Base-by-base conservation (phyloP, 1,140 invertebrate genomes). In the Camponotus vicinus region DNA sequence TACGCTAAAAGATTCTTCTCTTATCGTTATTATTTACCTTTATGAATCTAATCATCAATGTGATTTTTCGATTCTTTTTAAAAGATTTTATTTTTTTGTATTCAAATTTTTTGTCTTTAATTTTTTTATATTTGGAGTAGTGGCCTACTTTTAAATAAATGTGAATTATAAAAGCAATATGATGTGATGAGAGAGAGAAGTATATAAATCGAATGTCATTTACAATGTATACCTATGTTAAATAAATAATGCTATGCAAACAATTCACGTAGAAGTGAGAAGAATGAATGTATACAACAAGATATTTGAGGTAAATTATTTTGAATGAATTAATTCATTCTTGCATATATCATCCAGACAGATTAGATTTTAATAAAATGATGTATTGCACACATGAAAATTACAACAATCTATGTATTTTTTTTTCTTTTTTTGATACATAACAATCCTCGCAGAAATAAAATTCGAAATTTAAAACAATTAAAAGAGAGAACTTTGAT, bases 311-410 rank as follows among this genome's bases (percentile, higher is more conserved):
- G 61, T 32, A n/a, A 27, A 75, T 32, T 34, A 45, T 9, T 7
- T n/a, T 63, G 27, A 7, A 7, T 34, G 21, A 49, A 55, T 45
- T 34, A 45, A 75, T n/a, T 82, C 11, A 71, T 34, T 73, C 73
- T 18, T 37, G 21, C 7, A 40, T 37, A 73, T 32, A 37, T 13
- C 21, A 37, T n/a, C 11, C 11, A 32, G 5, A 37, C 27, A 27
- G n/a, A 61, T 73, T 3, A 11, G 40, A 45, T 61, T 49, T 75
- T 61, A 59, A 80, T 27, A 59, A 75, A 83, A 6, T 37, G 2
- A 5, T 0, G 34, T 37, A 27, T 13, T 27, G 1, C 4, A 66
- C 1, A 61, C 0, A 15, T 18, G 4, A 4, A 18, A 40, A 55
- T 70, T n/a, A 37, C 0, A 55, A 37, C 13, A 27, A 18, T 45